phyloP scores from a whole-genome alignment of 1,140 invertebrate genomes.

The Pseudomyrmex concolor region DNA sequence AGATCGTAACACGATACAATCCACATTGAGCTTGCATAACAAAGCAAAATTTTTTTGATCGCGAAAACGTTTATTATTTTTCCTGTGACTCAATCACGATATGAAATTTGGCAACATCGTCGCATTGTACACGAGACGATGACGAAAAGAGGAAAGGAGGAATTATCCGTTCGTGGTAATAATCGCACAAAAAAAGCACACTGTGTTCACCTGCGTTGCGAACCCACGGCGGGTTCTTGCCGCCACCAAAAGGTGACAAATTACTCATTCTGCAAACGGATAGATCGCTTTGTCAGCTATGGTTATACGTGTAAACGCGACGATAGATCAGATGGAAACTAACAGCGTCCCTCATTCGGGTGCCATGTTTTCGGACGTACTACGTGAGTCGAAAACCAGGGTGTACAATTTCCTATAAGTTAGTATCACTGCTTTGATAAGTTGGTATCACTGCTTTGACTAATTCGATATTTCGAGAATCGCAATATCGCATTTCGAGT shows the following conservation, averaged over 20 bases:
- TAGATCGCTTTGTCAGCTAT: slow-evolving; percentile 11
- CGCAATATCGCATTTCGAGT: background rate
- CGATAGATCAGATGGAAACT: slow-evolving; percentile 34
- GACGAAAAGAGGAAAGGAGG: background rate
- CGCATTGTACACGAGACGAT: slow-evolving; percentile 64
- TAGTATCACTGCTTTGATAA: background rate
- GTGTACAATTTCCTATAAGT: no score
- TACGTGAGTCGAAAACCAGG: background rate
- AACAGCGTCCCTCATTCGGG: slow-evolving; percentile 80
- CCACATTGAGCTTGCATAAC: slow-evolving; percentile 1
- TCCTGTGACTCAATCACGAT: slow-evolving; percentile 24
- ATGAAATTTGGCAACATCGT: slow-evolving; percentile 67
- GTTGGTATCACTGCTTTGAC: background rate
- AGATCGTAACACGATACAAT: background rate
- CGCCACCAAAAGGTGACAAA: slow-evolving; percentile 85
- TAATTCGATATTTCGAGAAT: slow-evolving; percentile 1
- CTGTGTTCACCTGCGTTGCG: slow-evolving; percentile 82
- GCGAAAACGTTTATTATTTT: background rate
- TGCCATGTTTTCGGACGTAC: slow-evolving; percentile 78
- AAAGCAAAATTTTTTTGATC: background rate
- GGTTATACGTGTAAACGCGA: slow-evolving; percentile 39
- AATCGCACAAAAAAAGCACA: slow-evolving; percentile 13
- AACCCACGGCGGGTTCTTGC: slow-evolving; percentile 87
- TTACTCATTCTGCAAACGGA: slow-evolving; percentile 81
- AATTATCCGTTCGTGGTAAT: background rate